Evolutionary conservation across 2,888 invertebrate genomes (phyloP).

Genomic region (Diaphora mendica): DNA sequence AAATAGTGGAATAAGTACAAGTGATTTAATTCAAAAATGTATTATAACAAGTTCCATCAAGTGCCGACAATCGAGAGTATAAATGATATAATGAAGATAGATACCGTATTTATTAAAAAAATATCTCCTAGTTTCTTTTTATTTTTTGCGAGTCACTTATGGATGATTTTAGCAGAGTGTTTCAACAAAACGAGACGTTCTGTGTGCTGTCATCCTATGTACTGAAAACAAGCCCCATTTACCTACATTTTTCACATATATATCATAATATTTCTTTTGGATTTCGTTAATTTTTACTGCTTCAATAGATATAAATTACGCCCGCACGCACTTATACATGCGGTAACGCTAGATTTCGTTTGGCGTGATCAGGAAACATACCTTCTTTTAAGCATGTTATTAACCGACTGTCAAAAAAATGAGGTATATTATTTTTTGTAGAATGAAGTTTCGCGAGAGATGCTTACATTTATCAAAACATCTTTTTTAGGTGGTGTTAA

Average conservation of each 20-base stretch:
- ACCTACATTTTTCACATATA: neutral
- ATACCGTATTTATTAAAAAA: no score
- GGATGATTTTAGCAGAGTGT: neutral
- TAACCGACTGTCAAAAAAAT: neutral
- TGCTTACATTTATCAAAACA: neutral
- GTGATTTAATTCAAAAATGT: no score
- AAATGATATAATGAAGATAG: no score
- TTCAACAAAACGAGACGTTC: neutral
- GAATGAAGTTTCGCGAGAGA: neutral
- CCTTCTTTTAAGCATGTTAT: neutral
- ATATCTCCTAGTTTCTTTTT: no score
- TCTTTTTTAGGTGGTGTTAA: no score
- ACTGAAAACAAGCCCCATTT: neutral
- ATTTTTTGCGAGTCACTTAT: neutral
- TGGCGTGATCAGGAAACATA: neutral
- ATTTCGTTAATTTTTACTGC: neutral
- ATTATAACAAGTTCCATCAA: no score
- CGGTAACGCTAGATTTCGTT: neutral
- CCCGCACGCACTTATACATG: neutral
- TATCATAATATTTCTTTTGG: neutral
- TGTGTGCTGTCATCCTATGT: neutral
- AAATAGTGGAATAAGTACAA: no score
- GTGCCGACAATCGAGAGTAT: no score
- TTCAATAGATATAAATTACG: neutral
- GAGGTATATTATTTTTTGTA: neutral